Percentiles rank a stretch among this genome's conserved stretches.
These are phyloP conservation scores for Lasioglossum morio DNA, from an alignment of 2,888 invertebrate species.

Conservation along the genomic window DNA sequence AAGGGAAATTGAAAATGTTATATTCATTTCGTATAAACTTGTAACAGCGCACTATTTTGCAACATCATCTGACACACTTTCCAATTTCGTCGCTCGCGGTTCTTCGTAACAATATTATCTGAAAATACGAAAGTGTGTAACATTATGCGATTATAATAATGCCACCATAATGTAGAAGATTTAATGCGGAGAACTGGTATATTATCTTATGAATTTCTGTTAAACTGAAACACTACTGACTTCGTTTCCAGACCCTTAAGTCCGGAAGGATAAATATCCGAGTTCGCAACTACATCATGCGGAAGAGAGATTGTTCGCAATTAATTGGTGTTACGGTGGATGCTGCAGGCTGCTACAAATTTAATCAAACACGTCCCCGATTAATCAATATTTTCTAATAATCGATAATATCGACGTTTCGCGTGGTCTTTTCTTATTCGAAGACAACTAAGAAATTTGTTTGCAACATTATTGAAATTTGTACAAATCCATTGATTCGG, in stretches of 20 bases:
- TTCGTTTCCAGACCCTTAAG: constrained; percentile 8
- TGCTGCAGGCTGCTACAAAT: background rate
- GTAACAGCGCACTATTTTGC: background rate
- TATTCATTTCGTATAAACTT: constrained; percentile 23
- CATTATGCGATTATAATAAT: background rate
- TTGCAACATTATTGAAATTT: background rate
- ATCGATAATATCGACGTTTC: background rate
- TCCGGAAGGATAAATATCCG: constrained; percentile 18
- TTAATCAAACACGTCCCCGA: constrained; percentile 20
- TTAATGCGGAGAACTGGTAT: background rate
- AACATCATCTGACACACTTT: background rate
- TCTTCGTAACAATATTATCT: background rate
- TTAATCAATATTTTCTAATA: background rate
- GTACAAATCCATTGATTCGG: background rate
- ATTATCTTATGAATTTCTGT: background rate
- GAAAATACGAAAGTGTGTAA: background rate
- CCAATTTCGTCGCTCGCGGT: background rate
- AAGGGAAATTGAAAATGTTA: constrained; percentile 46
- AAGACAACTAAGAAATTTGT: background rate
- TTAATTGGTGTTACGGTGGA: constrained; percentile 22
- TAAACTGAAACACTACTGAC: background rate
- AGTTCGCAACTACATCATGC: constrained; percentile 26
- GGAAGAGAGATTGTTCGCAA: constrained; percentile 22
- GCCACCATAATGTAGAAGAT: background rate
- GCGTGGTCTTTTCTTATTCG: background rate